Percentiles rank a stretch among this genome's conserved stretches.
Conservation (phyloP, 2,113 vertebrate genomes). For the Oryzias woworae region DNA sequence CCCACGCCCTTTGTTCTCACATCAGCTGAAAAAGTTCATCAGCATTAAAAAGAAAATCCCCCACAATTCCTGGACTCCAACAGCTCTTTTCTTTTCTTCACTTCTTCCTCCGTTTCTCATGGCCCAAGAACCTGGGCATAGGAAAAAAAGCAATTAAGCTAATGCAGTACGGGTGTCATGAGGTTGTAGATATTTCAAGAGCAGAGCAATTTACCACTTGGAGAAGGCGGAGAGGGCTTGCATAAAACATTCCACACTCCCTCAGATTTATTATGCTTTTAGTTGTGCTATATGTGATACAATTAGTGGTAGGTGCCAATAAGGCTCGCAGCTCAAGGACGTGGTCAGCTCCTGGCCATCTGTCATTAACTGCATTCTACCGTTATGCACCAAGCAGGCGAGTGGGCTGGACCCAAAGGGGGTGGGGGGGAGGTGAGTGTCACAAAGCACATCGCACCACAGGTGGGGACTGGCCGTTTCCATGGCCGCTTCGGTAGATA, state of each 20-base stretch:
- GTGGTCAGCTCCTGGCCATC: conserved; percentile 89
- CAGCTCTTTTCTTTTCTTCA: conserved; percentile 7
- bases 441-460: conserved; percentile 74
- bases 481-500: conserved; percentile 49
- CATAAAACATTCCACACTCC: conserved; percentile 86
- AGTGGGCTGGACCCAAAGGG: conserved; percentile 72
- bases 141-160: conserved; percentile 91
- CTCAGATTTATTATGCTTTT: conserved; percentile 98
- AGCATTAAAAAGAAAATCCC: conserved; percentile 35
- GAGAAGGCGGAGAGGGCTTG: conserved; percentile 85
- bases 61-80: conserved; percentile 18
- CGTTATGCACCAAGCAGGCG: conserved; percentile 82
- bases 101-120: conserved; percentile 29
- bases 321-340: conserved; percentile 88
- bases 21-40: conserved; percentile 41
- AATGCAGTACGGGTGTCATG: conserved; percentile 91
- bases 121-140: conserved; percentile 61
- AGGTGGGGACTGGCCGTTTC: conserved; percentile 63
- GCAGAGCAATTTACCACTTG: conserved; percentile 92
- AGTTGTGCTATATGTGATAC: conserved; percentile 95
- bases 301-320: conserved; percentile 95
- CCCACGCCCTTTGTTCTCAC: no score
- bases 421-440: conserved; percentile 73
- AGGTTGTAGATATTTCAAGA: conserved; percentile 99
- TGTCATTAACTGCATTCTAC: conserved; percentile 92